Evolutionary conservation across 2,113 vertebrate genomes (phyloP).

Genomic region (Urocolius indicus): DNA sequence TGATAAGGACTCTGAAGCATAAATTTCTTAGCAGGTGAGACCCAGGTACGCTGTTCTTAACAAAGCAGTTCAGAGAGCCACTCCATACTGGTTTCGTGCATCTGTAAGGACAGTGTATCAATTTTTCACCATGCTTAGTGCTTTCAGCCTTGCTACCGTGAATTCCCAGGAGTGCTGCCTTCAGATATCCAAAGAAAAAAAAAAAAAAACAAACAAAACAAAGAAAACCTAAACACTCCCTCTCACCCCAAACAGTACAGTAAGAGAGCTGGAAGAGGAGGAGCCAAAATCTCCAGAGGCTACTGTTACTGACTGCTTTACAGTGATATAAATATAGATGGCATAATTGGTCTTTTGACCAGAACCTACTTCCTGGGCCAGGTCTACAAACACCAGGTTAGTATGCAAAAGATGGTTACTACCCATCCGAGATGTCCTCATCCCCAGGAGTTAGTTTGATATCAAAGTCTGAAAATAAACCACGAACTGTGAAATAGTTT

Average conservation of each 20-base stretch:
- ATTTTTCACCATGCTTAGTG: not conserved
- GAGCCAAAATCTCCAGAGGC: rapidly evolving
- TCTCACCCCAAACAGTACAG: not conserved
- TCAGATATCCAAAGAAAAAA: not conserved
- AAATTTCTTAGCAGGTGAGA: not conserved
- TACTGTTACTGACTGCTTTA: not conserved
- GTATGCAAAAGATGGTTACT: not conserved
- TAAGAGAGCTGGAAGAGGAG: not conserved
- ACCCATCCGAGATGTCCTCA: not conserved
- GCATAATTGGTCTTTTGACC: not conserved
- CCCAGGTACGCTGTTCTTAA: not conserved
- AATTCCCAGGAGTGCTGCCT: not conserved
- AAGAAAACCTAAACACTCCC: not conserved
- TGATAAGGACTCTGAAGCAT: not conserved
- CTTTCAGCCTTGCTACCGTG: not conserved
- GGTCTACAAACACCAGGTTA: not conserved
- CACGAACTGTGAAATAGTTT: not conserved
- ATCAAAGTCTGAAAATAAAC: not conserved
- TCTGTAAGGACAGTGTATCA: not conserved
- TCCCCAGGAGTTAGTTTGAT: not conserved
- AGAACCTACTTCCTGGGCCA: not conserved
- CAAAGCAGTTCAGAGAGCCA: not conserved
- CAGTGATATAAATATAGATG: not conserved
- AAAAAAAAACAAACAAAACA: not conserved
- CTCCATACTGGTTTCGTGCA: not conserved